Evolutionary conservation across 2,797 vertebrate species (phyloP), one percentile per base, ranked within the genome.

Genomic region (Oreonectes daqikongensis): DNA sequence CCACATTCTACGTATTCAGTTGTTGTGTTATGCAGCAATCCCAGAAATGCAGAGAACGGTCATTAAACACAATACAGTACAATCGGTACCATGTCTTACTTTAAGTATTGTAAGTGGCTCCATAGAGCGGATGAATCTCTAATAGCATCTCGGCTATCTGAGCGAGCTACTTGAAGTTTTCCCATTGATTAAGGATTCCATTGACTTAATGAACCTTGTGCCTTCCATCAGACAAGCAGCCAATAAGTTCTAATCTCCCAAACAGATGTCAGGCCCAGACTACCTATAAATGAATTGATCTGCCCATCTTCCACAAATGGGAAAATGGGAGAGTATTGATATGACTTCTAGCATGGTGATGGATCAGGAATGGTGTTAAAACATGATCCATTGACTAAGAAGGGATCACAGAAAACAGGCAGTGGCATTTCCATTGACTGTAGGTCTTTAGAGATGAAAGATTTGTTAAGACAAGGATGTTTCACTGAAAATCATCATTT

Each of bases 131-230:
- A 88, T 79, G 84, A 84, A 85, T 78, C 81, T 82, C 71, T 79
- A 83, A 69, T 55, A 79, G 84, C 88, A 85, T 83, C 65, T 79
- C 74, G 48, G 71, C 81, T 77, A 77, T 87, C 71, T 85, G 59
- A 92, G 92, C 93, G 92, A 90, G 91, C 88, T 94, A 93, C 92
- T 92, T 91, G 91, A 93, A 94, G 92, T 94, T 95, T 94, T 90
- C 92, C 89, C 93, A 95, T 95, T 94, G 96, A 98, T 98, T 95
- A 94, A 94, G 92, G 94, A 94, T 95, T 95, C 95, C 95, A 96
- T 96, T 94, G 95, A 95, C 94, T 96, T 96, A 97, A 96, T 96
- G 96, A 96, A 95, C 90, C 89, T 90, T 93, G 91, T 92, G 92
- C 90, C 94, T 93, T 92, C 92, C 93, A 93, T 95, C 92, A 92